Conservation (phyloP, 2,113 vertebrate genomes). For the Leucosticte australis region DNA sequence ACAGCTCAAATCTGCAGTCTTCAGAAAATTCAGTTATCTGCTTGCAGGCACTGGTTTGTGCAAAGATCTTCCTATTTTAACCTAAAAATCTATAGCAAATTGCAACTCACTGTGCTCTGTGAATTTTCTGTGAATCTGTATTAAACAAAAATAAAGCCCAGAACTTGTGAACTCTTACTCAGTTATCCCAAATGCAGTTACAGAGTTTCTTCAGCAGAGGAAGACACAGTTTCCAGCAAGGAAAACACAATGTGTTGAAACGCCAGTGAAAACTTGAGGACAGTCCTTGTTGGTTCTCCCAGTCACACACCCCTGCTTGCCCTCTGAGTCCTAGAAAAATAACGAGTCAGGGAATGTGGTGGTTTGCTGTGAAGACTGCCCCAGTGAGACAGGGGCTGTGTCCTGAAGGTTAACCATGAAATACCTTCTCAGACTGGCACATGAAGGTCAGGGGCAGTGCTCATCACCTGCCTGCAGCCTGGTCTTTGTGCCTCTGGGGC, state of each 20-base stretch:
- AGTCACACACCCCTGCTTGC: neutral
- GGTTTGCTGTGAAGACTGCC: neutral
- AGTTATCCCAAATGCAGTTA: neutral
- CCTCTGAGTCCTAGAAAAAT: neutral
- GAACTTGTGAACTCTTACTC: neutral
- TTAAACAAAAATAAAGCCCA: neutral
- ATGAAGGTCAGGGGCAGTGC: neutral
- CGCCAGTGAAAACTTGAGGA: neutral
- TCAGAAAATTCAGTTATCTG: neutral
- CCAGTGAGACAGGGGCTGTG: neutral
- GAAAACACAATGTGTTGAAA: neutral
- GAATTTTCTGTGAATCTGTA: neutral
- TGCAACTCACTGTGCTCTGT: neutral
- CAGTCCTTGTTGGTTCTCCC: neutral
- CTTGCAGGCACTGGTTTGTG: neutral
- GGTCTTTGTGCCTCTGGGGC: accelerated
- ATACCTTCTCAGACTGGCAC: neutral
- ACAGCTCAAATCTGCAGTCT: neutral
- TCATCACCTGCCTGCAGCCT: accelerated
- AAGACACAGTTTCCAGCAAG: neutral
- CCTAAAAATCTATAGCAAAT: neutral
- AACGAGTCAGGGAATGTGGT: neutral
- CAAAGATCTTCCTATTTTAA: neutral
- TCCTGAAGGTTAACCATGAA: neutral
- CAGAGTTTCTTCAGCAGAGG: neutral